Base-by-base conservation (phyloP, 2,797 vertebrate species). In the Sebastes minor region DNA sequence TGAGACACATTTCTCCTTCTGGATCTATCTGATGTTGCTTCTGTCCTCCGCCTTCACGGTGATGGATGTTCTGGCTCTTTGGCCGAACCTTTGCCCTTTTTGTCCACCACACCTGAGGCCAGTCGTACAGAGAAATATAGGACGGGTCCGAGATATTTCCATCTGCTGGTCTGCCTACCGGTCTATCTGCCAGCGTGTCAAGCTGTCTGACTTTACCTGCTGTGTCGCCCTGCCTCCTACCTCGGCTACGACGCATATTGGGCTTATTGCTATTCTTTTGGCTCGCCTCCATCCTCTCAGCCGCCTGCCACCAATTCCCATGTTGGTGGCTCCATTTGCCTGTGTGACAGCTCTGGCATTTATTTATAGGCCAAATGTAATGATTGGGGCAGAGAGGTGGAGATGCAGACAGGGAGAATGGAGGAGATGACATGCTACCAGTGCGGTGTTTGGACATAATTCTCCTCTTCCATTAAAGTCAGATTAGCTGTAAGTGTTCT, bases 351-450 rank as follows among this genome's bases (percentile, higher is more conserved):
- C 71, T 53, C 70, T 22, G 68, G 32, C 53, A 76, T 93, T 91
- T 94, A 93, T 94, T 93, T 94, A 93, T 91, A 92, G 89, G 76
- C 42, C 82, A 86, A 78, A 86, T 87, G 78, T 86, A 91, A 92
- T 87, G 84, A 83, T 74, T 73, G 66, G 65, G 71, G 55, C 62
- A 73, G 68, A 78, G 78, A 71, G 79, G 81, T 38, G 69, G 76
- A 70, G 65, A 61, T 57, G 66, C 20, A 66, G 60, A 16, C 33
- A 77, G 62, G 27, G 53, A 83, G 30, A 56, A 78, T 22, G 20
- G 63, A 13, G 78, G 76, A 71, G 78, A 78, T 88, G 83, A 85
- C 86, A 86, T 87, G 80, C 69, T 75, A 80, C 74, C 63, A 30
- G 79, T 56, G 56, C 52, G 25, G 57, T 85, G 61, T 89, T 88